phyloP scores from a whole-genome alignment of 2,797 vertebrate species.

The Brotula barbata region DNA sequence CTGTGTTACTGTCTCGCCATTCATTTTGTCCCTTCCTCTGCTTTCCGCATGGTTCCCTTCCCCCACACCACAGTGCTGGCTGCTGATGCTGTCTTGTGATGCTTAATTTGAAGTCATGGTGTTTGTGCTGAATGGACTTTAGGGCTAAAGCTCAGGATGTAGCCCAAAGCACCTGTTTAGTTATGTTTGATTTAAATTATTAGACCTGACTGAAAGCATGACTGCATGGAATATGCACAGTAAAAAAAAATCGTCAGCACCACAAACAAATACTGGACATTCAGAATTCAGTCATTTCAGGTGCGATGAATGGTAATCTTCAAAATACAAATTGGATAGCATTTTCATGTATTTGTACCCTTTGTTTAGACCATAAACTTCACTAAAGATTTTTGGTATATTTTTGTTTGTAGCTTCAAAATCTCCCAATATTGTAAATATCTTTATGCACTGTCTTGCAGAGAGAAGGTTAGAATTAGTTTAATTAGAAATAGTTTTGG shows the following conservation, averaged over 20 bases:
- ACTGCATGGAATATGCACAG: background rate
- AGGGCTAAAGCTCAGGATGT: background rate
- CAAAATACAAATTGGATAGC: too few species aligned
- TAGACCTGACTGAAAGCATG: background rate
- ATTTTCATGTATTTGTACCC: too few species aligned
- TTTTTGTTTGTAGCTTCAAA: too few species aligned
- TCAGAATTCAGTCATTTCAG: background rate
- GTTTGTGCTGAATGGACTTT: slow-evolving; percentile 28
- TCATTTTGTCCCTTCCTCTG: slow-evolving; percentile 44
- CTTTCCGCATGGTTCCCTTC: slow-evolving; percentile 51
- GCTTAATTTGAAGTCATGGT: slow-evolving; percentile 42
- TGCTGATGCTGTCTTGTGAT: slow-evolving; percentile 73
- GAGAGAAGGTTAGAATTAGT: too few species aligned
- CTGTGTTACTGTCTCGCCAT: slow-evolving; percentile 13
- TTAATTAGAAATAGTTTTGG: too few species aligned
- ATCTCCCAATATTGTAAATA: too few species aligned
- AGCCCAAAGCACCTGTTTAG: background rate
- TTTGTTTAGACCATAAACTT: too few species aligned
- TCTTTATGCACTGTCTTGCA: too few species aligned
- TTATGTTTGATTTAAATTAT: background rate
- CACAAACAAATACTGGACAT: background rate
- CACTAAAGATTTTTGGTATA: too few species aligned
- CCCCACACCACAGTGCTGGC: slow-evolving; percentile 44
- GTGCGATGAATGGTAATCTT: too few species aligned
- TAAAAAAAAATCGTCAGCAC: too few species aligned